phyloP scores from a whole-genome alignment of 2,113 vertebrate species.

The Pseudopipra pipra region DNA sequence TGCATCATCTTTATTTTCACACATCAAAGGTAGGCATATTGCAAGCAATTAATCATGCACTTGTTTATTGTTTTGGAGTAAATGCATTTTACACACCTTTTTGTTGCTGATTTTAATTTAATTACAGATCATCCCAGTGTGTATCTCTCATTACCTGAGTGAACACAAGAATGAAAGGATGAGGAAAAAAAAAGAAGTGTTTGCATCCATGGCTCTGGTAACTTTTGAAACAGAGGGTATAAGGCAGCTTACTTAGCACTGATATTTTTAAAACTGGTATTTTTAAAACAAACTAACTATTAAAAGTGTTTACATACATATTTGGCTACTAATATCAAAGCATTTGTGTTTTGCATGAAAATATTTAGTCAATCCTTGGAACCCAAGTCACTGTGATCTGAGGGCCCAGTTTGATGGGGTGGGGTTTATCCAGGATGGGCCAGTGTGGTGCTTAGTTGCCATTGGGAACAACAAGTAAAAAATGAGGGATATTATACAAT shows the following conservation, averaged over 20 bases:
- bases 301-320: neutral
- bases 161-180: neutral
- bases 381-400: neutral
- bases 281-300: neutral
- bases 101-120: conserved; percentile 67
- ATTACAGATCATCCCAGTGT: conserved; percentile 44
- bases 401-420: neutral
- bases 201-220: neutral
- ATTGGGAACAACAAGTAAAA: neutral
- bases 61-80: conserved; percentile 62
- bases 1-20: conserved; percentile 59
- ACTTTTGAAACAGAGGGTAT: neutral
- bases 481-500: neutral
- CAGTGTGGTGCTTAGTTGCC: neutral
- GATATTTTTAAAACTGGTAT: neutral
- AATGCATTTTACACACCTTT: conserved; percentile 61
- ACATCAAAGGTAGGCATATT: conserved; percentile 49
- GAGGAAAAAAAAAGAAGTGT: neutral
- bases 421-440: neutral
- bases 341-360: neutral
- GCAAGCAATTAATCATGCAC: conserved; percentile 64
- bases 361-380: neutral
- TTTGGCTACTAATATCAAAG: neutral
- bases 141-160: conserved; percentile 7
- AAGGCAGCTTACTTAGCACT: neutral